phyloP scores from a whole-genome alignment of 2,797 vertebrate genomes.

The Cyprinodon diabolis region DNA sequence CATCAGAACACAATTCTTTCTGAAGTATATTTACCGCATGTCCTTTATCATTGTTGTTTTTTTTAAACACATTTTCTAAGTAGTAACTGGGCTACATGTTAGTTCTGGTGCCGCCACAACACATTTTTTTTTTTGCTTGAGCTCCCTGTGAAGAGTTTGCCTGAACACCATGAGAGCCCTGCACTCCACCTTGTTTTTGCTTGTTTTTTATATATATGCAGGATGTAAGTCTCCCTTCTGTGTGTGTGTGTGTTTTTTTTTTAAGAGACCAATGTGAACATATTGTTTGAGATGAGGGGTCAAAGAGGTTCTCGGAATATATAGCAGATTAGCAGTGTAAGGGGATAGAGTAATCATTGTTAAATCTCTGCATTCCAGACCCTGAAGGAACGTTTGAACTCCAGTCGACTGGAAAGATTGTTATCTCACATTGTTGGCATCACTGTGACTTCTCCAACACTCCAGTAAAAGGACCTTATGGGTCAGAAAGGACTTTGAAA shows the following conservation, averaged over 20 bases:
- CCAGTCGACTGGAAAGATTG: constrained; percentile 63
- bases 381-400: constrained; percentile 49
- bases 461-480: not conserved
- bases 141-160: not conserved
- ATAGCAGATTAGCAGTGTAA: constrained; percentile 11
- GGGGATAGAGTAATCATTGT: constrained; percentile 22
- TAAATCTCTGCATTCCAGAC: constrained; percentile 66
- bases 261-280: not conserved
- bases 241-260: not conserved
- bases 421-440: constrained; percentile 47
- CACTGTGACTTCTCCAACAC: constrained; percentile 15
- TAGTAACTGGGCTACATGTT: not conserved
- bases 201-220: not conserved
- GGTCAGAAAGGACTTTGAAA: not conserved
- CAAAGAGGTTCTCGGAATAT: constrained; percentile 26
- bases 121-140: not conserved
- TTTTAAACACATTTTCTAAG: no score
- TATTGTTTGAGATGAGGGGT: constrained; percentile 6
- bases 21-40: no score
- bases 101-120: no score
- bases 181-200: constrained; percentile 44
- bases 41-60: no score
- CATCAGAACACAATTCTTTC: not conserved
- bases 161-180: constrained; percentile 61
- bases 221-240: not conserved